Percentiles rank a stretch among this genome's conserved stretches.
Evolutionary conservation across 2,797 vertebrate genomes (phyloP).

Genomic region (Molossus molossus): DNA sequence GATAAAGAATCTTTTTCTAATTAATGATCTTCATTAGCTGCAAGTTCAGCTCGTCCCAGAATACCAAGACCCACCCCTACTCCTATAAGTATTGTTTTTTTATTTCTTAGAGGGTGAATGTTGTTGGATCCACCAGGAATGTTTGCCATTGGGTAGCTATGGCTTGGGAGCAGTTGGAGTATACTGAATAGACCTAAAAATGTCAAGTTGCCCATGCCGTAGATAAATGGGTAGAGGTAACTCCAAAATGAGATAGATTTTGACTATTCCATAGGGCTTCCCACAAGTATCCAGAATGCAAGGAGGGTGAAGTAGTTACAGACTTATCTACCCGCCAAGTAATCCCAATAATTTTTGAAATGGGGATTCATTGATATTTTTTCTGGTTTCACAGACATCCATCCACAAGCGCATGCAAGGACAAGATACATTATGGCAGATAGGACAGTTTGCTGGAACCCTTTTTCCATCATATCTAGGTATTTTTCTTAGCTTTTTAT

Average conservation of each 20-base stretch:
- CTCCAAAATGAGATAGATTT: neutral
- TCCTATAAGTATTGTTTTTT: neutral
- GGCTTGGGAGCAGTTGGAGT: neutral
- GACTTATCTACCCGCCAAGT: neutral
- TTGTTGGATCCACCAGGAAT: neutral
- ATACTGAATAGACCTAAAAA: neutral
- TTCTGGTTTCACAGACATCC: neutral
- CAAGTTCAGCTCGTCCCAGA: neutral
- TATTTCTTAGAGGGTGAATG: neutral
- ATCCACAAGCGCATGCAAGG: neutral
- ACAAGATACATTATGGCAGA: neutral
- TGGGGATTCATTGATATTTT: neutral
- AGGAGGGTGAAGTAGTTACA: neutral
- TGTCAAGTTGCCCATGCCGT: neutral
- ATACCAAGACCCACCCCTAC: neutral
- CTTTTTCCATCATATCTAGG: neutral
- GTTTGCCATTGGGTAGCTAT: neutral
- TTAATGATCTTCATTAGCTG: neutral
- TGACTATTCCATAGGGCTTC: neutral
- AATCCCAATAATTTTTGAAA: neutral
- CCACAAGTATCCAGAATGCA: neutral
- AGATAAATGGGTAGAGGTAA: neutral
- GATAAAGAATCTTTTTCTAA: neutral
- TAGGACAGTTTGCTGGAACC: neutral
- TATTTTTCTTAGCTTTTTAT: neutral